phyloP scores from a whole-genome alignment of 2,888 invertebrate species.

The Pocota personata region DNA sequence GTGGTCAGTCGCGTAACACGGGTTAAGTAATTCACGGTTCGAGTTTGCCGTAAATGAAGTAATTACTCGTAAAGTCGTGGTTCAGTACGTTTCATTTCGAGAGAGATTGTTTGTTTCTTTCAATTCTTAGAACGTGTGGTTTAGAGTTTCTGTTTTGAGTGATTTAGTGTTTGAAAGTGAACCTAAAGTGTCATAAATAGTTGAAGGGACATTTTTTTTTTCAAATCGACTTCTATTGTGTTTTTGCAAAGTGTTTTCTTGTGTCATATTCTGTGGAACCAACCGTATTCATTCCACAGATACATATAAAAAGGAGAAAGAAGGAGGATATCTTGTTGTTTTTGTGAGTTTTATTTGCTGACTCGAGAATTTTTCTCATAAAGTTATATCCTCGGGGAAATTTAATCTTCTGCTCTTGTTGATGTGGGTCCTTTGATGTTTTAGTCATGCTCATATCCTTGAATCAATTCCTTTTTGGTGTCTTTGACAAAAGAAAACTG shows the following conservation, averaged over 20 bases:
- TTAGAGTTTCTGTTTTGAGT: slow-evolving; percentile 9
- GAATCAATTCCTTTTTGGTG: neutral
- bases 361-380: slow-evolving; percentile 20
- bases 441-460: slow-evolving; percentile 16
- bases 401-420: slow-evolving; percentile 41
- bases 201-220: neutral
- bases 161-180: neutral
- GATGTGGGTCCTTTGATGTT: slow-evolving; percentile 53
- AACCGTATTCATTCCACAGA: neutral
- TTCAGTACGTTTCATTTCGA: neutral
- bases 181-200: neutral
- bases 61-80: slow-evolving; percentile 54
- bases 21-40: slow-evolving; percentile 48
- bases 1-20: slow-evolving; percentile 27
- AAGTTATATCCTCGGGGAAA: slow-evolving; percentile 33
- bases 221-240: slow-evolving; percentile 7
- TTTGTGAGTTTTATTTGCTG: slow-evolving; percentile 11
- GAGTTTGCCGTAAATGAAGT: slow-evolving; percentile 36
- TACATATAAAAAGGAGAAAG: neutral
- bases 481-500: neutral
- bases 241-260: neutral
- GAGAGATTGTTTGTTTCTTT: neutral
- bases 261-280: neutral
- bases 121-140: slow-evolving; percentile 7
- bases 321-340: neutral